These are phyloP conservation scores for Thaumatotibia leucotreta DNA, from an alignment of 1,140 invertebrate species.

Conservation along the genomic window DNA sequence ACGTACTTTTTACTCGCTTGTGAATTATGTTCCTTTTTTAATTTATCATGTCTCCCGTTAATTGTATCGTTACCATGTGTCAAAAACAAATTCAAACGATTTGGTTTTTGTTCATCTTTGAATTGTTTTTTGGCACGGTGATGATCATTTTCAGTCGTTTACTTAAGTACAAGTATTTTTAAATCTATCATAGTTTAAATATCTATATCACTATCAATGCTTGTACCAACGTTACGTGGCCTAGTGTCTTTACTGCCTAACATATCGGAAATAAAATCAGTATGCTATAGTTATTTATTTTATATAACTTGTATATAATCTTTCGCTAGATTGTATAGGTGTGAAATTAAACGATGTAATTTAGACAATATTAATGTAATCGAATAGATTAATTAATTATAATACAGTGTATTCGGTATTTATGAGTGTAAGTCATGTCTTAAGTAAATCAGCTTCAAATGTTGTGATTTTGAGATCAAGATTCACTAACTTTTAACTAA, in stretches of 20 bases:
- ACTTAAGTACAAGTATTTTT: background rate
- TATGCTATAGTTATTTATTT: conserved; percentile 48
- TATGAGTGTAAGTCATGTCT: conserved; percentile 1
- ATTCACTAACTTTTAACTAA: conserved; percentile 7
- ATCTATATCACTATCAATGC: conserved; percentile 1
- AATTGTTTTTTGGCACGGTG: conserved; percentile 16
- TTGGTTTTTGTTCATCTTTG: background rate
- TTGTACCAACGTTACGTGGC: conserved; percentile 37
- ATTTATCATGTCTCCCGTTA: conserved; percentile 4
- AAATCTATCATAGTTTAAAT: background rate
- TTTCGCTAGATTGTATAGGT: conserved; percentile 41
- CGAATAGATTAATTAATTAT: conserved; percentile 27
- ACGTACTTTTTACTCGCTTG: conserved; percentile 19
- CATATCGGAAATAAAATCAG: conserved; percentile 60
- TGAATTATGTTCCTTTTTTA: conserved; percentile 22
- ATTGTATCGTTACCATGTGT: conserved; percentile 14
- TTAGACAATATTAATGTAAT: conserved; percentile 62
- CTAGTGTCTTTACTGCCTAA: conserved; percentile 57
- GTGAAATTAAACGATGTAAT: conserved; percentile 43
- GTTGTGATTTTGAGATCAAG: conserved; percentile 6
- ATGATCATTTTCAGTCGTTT: background rate
- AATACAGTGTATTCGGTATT: conserved; percentile 12
- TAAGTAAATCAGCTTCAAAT: background rate
- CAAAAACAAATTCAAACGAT: background rate
- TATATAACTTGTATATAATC: conserved; percentile 48